These are phyloP conservation scores for Eupithecia dodoneata DNA, from an alignment of 2,888 invertebrate genomes.

Conservation along the genomic window DNA sequence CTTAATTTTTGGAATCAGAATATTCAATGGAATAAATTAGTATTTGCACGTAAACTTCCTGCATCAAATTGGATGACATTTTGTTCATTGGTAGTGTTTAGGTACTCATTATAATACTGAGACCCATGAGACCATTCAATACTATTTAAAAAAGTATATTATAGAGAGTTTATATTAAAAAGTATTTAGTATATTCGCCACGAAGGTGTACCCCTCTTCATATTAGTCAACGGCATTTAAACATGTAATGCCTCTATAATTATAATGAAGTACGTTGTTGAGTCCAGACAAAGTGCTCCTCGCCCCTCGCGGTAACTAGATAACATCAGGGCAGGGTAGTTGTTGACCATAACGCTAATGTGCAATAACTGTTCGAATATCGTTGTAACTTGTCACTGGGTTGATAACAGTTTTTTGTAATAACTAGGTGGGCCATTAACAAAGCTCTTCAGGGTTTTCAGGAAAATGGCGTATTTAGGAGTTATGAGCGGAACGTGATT, in stretches of 20 bases:
- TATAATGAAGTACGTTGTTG: constrained; percentile 16
- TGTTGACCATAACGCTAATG: constrained; percentile 13
- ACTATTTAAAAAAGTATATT: too few relatives aligned
- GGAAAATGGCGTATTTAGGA: not conserved
- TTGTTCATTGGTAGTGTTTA: not conserved
- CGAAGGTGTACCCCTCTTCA: not conserved
- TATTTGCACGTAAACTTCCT: not conserved
- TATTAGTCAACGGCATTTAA: not conserved
- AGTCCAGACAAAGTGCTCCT: constrained; percentile 31
- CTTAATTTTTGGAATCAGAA: too few relatives aligned
- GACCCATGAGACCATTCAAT: too few relatives aligned
- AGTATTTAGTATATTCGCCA: not conserved
- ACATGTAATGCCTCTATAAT: constrained; percentile 10
- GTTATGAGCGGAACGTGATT: constrained; percentile 3
- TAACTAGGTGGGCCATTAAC: not conserved
- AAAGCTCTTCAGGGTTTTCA: not conserved
- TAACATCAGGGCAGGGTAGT: constrained; percentile 31
- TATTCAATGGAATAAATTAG: too few relatives aligned
- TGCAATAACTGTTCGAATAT: constrained; percentile 3
- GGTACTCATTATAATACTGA: too few relatives aligned
- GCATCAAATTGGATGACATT: not conserved
- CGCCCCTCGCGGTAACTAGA: constrained; percentile 35
- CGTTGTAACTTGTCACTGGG: not conserved
- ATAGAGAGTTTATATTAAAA: too few relatives aligned
- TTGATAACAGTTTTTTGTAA: not conserved